A percentile compares a stretch with the other conserved stretches of the same genome.
phyloP scores from a whole-genome alignment of 2,888 invertebrate species.

The Brenthis daphne region DNA sequence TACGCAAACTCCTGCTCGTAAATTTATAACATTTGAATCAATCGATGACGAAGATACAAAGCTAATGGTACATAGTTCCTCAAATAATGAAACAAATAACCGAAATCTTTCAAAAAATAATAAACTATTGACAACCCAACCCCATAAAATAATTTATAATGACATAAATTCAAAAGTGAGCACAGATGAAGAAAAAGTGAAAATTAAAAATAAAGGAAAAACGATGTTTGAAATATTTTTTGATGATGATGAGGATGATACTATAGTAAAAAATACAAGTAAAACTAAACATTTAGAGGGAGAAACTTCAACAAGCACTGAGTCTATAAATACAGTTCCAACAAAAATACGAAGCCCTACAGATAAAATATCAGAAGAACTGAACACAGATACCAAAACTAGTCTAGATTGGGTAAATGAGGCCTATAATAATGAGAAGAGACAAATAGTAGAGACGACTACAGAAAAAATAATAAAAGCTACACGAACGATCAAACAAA shows the following conservation, averaged over 20 bases:
- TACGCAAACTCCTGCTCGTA: neutral
- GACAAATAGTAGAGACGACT: constrained; percentile 16
- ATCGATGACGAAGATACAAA: constrained; percentile 28
- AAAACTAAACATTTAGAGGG: constrained; percentile 3
- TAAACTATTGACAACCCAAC: constrained; percentile 2
- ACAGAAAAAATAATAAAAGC: constrained; percentile 22
- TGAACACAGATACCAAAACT: constrained; percentile 21
- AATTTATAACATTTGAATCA: constrained; percentile 26
- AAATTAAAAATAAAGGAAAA: constrained; percentile 26
- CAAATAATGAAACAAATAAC: neutral
- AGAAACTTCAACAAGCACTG: constrained; percentile 8
- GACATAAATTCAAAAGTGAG: constrained; percentile 12
- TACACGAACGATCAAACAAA: constrained; percentile 24
- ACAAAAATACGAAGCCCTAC: neutral
- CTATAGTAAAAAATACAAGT: constrained; percentile 14
- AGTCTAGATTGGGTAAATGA: constrained; percentile 41
- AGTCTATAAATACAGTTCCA: neutral
- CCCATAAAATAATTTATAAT: neutral
- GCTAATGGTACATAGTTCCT: neutral
- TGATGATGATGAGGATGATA: constrained; percentile 45
- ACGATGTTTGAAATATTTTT: constrained; percentile 43
- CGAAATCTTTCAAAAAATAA: too few species aligned
- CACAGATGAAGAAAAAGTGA: neutral
- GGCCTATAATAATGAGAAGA: constrained; percentile 28
- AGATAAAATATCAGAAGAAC: constrained; percentile 5